These are phyloP conservation scores for Drosophila persimilis DNA, from an alignment of 1,140 invertebrate species.

Conservation along the genomic window DNA sequence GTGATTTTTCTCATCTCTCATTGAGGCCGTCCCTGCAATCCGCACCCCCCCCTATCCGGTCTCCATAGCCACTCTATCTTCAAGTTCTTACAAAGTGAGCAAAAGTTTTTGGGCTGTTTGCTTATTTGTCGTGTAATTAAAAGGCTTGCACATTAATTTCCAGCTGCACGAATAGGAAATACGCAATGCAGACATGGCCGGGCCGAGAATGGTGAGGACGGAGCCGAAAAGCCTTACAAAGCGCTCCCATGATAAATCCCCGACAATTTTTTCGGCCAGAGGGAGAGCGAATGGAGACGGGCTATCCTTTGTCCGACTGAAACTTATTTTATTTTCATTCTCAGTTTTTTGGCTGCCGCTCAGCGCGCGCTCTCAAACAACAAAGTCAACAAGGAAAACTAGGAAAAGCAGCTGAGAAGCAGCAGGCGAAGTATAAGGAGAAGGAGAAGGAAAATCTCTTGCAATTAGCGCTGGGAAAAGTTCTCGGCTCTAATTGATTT, in stretches of 20 bases:
- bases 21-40: background rate
- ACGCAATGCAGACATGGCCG: slow-evolving; percentile 66
- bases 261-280: slow-evolving; percentile 42
- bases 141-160: slow-evolving; percentile 77
- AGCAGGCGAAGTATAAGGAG: slow-evolving; percentile 2
- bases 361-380: slow-evolving; percentile 23
- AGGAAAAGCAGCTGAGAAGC: slow-evolving; percentile 11
- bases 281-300: background rate
- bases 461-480: slow-evolving; percentile 74
- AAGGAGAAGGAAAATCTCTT: slow-evolving; percentile 47
- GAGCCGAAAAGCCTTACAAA: slow-evolving; percentile 59
- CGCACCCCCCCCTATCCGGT: background rate
- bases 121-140: slow-evolving; percentile 78
- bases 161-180: slow-evolving; percentile 67
- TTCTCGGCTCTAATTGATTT: slow-evolving; percentile 79
- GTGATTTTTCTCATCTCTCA: slow-evolving; percentile 35
- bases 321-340: slow-evolving; percentile 73
- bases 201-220: slow-evolving; percentile 12
- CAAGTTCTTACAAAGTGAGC: slow-evolving; percentile 41
- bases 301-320: slow-evolving; percentile 61
- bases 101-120: slow-evolving; percentile 69
- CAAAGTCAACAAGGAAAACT: slow-evolving; percentile 71
- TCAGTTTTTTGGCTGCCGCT: slow-evolving; percentile 65
- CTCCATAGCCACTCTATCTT: slow-evolving; percentile 23
- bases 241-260: slow-evolving; percentile 74